A percentile compares a stretch with the other conserved stretches of the same genome.
These are phyloP conservation scores for Clarias batrachus DNA, from an alignment of 2,113 vertebrate species.

Conservation along the genomic window DNA sequence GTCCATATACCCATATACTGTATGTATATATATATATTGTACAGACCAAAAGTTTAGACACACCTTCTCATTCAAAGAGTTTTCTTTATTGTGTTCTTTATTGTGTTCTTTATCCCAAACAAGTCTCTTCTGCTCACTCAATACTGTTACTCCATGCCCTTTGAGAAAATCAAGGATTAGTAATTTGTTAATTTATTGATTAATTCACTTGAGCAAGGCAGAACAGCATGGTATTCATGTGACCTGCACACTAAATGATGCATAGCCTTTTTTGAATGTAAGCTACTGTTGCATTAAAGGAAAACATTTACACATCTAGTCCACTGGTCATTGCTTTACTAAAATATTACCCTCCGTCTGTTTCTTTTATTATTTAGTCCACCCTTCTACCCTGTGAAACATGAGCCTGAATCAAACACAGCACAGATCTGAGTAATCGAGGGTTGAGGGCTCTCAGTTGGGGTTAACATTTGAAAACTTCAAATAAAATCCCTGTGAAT, in stretches of 20 bases:
- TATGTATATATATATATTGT: background rate
- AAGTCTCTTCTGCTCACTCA: background rate
- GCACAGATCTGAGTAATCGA: background rate
- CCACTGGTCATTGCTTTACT: background rate
- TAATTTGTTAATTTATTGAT: background rate
- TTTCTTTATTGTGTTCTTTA: too few species aligned
- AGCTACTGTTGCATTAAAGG: background rate
- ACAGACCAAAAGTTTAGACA: too few species aligned
- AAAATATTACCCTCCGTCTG: background rate
- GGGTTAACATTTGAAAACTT: background rate
- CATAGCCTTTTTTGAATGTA: background rate
- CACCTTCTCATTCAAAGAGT: too few species aligned
- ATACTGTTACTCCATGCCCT: background rate
- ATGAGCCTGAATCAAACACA: background rate
- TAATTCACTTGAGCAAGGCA: background rate
- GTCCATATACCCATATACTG: too few species aligned
- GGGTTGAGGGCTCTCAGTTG: background rate
- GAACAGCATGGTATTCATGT: background rate
- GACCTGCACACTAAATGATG: background rate
- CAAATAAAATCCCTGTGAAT: background rate
- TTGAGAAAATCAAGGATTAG: background rate
- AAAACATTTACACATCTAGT: background rate
- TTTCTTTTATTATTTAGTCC: background rate
- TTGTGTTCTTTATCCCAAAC: too few species aligned
- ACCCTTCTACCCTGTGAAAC: background rate